Conservation (phyloP, 35 echinoderm and acorn worm genomes). For the Holothuria glaberrima region DNA sequence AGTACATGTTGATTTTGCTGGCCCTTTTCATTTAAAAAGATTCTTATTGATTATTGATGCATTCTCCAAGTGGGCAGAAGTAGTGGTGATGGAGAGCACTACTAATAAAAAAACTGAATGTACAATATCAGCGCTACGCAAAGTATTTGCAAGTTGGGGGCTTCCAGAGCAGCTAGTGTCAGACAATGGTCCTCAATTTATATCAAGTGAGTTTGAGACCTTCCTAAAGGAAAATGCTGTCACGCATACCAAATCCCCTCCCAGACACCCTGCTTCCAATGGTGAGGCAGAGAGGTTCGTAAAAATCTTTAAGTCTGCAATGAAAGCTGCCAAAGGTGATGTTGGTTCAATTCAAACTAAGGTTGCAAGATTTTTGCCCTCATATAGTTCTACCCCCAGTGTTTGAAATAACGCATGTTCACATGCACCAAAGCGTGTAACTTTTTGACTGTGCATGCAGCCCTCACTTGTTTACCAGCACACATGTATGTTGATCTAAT, state of each 20-base stretch:
- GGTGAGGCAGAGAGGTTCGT: conserved; percentile 60
- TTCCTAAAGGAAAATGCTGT: conserved; percentile 64
- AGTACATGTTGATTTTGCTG: conserved; percentile 71
- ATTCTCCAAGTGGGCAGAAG: conserved; percentile 67
- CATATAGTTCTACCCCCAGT: no score
- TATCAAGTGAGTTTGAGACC: no score
- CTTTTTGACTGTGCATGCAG: no score
- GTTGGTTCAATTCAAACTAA: not conserved
- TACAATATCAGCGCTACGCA: conserved; percentile 33
- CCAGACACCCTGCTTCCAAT: conserved; percentile 54
- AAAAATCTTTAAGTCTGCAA: conserved; percentile 60
- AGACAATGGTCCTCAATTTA: conserved; percentile 70
- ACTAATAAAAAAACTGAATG: conserved; percentile 57
- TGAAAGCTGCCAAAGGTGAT: conserved; percentile 39
- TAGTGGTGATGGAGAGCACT: conserved; percentile 64
- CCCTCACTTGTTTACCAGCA: no score
- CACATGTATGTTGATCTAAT: no score
- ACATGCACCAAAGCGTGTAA: no score
- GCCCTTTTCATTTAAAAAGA: not conserved
- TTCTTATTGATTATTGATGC: conserved; percentile 52
- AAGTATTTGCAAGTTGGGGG: conserved; percentile 56
- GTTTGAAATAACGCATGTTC: no score
- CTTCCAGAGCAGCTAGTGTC: conserved; percentile 52
- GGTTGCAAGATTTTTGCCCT: conserved; percentile 23
- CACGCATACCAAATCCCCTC: conserved; percentile 44